Evolutionary conservation across 2,888 invertebrate species (phyloP), one percentile per base, ranked within the genome.

Genomic region (Lasioglossum zephyrum): DNA sequence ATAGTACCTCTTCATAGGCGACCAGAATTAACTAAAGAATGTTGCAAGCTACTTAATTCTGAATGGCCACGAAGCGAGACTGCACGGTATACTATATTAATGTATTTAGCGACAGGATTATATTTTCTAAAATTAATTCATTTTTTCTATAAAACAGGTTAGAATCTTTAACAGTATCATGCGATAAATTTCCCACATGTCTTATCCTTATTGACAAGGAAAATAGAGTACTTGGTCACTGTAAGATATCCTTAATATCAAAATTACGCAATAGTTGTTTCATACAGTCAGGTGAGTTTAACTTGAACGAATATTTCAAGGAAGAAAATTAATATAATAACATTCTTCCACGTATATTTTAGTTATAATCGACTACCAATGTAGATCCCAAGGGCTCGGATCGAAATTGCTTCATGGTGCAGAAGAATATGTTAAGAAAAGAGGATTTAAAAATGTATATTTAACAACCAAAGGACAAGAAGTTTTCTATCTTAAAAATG

Each of bases 21-120:
- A 93, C 97, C 97, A 70, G 96, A 98, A 94, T 96, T 97, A 93
- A 96, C 97, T 91, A 96, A 96, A 93, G 96, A 97, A 93, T 98
- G 98, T 93, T 97, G 97, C 94, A 96, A 96, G 90, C 95, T 98
- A 81, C 97, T 98, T 89, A 98, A 98, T 94, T 96, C 97, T n/a
- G 98, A 98, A 96, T 98, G 98, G 98, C 97, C 97, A 87, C 96
- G 98, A 91, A 98, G 98, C 93, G 97, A 97, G 94, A 97, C 97
- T 60, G 97, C 98, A 82, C 96, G 98, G 96, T 96, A 93, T 47
- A 79, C 77, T 81, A 70, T 41, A n/a, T 86, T 70, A 66, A 26
- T n/a, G 41, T 73, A 75, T 80, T 77, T 39, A 22, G 31, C 41
- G 22, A 11, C 73, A 6, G 31, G 63, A 39, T 69, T 26, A 49